Percentiles rank a stretch among this genome's conserved stretches.
These are phyloP conservation scores for Chesias legatella DNA, from an alignment of 2,888 invertebrate species.

Conservation along the genomic window DNA sequence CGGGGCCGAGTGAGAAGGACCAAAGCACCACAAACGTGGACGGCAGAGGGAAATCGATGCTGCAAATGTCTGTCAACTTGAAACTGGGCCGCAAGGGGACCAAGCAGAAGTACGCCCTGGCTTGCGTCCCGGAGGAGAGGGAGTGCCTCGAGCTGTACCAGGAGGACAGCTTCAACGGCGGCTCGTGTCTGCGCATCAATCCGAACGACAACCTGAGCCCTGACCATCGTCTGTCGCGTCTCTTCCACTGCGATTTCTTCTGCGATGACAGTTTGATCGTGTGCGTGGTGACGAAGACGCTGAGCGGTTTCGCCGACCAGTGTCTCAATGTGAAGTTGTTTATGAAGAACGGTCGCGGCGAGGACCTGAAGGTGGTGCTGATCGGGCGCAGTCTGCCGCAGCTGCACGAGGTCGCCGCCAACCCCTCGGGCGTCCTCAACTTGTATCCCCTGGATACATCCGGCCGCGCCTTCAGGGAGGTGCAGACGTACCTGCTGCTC, in stretches of 20 bases:
- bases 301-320: constrained; percentile 39
- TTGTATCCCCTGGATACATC: constrained; percentile 26
- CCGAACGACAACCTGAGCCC: constrained; percentile 45
- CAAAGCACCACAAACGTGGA: background rate
- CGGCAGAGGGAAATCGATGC: constrained; percentile 30
- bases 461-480: constrained; percentile 10
- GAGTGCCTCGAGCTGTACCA: constrained; percentile 56
- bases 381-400: constrained; percentile 36
- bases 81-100: constrained; percentile 30
- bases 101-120: constrained; percentile 38
- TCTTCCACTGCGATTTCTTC: constrained; percentile 61
- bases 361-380: constrained; percentile 34
- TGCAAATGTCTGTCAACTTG: constrained; percentile 41
- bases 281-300: constrained; percentile 60
- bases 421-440: constrained; percentile 25
- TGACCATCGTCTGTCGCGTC: constrained; percentile 41
- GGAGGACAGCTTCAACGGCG: constrained; percentile 74
- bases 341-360: constrained; percentile 27
- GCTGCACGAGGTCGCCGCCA: background rate
- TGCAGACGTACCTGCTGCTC: constrained; percentile 55
- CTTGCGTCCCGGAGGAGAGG: constrained; percentile 41
- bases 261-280: constrained; percentile 44
- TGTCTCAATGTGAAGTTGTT: constrained; percentile 46
- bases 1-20: background rate
- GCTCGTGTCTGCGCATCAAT: constrained; percentile 70